Base-by-base conservation (phyloP, 1,140 invertebrate species). In the Polyergus mexicanus region DNA sequence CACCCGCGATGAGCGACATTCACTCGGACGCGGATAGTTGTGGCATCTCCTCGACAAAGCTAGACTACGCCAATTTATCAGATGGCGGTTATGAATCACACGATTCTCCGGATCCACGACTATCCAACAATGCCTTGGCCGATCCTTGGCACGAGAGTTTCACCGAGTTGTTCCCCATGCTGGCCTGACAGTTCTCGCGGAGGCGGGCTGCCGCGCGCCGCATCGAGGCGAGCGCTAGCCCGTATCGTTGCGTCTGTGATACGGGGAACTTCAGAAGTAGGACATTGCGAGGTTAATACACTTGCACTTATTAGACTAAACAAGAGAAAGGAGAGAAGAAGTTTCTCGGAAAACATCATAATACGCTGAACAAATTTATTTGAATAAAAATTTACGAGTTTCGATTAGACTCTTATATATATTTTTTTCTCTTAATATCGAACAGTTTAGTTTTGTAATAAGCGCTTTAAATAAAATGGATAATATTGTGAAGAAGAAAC, bases 81-180 rank as follows among this genome's bases (percentile, higher is more conserved):
- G 95, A 95, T 63, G 92, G 91, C 35, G 94, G 95, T 5, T 95
- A 95, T 54, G 95, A 95, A 69, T 95, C 95, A 0, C 92, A 95
- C 28, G 94, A 91, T 78, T 95, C 95, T 1, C 93, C 94, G 2
- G 81, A 66, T n/a, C 35, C 76, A 28, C 78, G 25, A 10, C 22
- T 25, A 22, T 56, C 63, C 4, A 66, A 51, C 47, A 47, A 78
- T 87, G 93, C 95, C 84, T 92, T 96, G 69, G 94, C 95, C 86
- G 96, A 96, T 92, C 94, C 96, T 87, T 96, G 96, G 96, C 96
- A 95, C 80, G 96, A 97, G 91, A 96, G 96, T 74, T 96, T 96
- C 89, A 96, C 95, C 41, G 96, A 96, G 93, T 92, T 97, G 77
- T 97, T 97, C 92, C 96, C 96, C 1, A 95, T 94, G 84, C 91